Percentiles rank a stretch among this genome's conserved stretches.
Evolutionary conservation across 2,113 vertebrate genomes (phyloP).

Genomic region (Malurus alboscapulatus): DNA sequence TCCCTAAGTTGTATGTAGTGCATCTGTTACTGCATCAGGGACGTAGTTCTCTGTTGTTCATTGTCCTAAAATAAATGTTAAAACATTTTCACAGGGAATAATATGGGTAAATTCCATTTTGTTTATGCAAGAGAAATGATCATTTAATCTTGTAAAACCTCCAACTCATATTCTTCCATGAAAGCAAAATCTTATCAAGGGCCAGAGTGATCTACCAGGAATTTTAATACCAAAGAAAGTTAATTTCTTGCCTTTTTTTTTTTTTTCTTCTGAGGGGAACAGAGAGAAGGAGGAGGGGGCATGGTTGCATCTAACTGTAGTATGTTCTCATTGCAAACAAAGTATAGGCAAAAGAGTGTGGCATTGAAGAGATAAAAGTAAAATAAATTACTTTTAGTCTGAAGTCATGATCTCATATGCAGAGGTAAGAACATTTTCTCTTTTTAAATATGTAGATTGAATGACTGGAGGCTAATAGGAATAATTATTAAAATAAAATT

Average conservation of each 20-base stretch:
- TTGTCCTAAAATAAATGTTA: slow-evolving; percentile 17
- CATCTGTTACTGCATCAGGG: not conserved
- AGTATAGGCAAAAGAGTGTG: not conserved
- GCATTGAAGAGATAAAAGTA: not conserved
- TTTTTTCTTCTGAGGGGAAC: too few relatives aligned
- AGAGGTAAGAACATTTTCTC: not conserved
- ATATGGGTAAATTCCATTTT: not conserved
- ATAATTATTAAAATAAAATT: slow-evolving; percentile 16
- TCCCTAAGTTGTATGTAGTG: not conserved
- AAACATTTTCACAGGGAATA: not conserved
- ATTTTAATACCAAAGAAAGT: not conserved
- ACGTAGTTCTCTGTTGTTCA: not conserved
- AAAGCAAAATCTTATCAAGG: not conserved
- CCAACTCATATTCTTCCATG: not conserved
- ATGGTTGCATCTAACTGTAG: not conserved
- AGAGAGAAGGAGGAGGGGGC: rapidly evolving
- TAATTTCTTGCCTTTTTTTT: not conserved
- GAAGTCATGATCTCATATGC: not conserved
- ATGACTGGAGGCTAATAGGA: not conserved
- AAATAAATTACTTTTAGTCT: not conserved
- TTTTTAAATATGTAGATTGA: not conserved
- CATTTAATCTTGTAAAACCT: not conserved
- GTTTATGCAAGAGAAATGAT: not conserved
- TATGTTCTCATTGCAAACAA: not conserved
- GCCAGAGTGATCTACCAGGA: not conserved